Percentiles rank a stretch among this genome's conserved stretches.
phyloP scores from a whole-genome alignment of 64 coral and sea anemone genomes.

The Trachythela sp. region DNA sequence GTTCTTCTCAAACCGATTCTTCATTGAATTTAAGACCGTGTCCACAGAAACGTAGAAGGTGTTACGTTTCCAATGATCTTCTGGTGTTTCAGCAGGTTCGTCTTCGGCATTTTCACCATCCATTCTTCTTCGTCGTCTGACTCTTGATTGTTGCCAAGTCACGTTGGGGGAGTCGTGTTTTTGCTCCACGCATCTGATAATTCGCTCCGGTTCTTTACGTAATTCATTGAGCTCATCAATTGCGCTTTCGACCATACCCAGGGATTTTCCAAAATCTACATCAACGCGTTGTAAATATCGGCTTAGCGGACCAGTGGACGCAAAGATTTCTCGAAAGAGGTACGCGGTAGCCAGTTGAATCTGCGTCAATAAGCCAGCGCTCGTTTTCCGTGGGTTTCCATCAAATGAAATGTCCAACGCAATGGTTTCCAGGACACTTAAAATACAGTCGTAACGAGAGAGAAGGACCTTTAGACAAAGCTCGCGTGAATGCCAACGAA shows the following conservation, averaged over 20 bases:
- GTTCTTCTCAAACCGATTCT: neutral
- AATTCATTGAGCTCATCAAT: neutral
- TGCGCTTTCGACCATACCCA: neutral
- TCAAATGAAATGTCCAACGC: neutral
- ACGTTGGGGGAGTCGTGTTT: neutral
- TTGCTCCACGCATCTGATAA: neutral
- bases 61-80: neutral
- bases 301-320: neutral
- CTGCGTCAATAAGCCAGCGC: neutral
- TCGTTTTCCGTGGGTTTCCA: neutral
- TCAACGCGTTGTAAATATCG: neutral
- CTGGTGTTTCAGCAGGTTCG: constrained; percentile 9
- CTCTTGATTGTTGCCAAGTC: neutral
- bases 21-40: neutral
- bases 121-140: neutral
- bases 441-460: neutral
- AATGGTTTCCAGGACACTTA: neutral
- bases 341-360: constrained; percentile 9
- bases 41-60: neutral
- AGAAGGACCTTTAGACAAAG: neutral
- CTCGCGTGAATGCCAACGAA: neutral
- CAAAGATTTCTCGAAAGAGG: neutral
- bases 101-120: constrained; percentile 5
- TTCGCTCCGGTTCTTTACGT: constrained; percentile 3
- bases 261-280: constrained; percentile 12